These are phyloP conservation scores for Drosophila peninsularis DNA, from an alignment of 2,888 invertebrate species.

Conservation along the genomic window DNA sequence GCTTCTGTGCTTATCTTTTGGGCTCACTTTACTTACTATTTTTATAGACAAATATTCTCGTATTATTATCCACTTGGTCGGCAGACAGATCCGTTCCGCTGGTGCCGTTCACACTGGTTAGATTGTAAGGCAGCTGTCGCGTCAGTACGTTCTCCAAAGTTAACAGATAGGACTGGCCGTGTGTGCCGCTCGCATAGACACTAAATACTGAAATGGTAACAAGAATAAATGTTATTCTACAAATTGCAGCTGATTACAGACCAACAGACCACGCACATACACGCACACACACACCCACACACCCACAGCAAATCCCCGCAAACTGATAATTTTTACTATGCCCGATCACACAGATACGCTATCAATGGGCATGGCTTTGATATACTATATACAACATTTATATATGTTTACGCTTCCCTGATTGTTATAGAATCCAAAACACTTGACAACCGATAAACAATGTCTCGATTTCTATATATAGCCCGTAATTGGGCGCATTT, in stretches of 20 bases:
- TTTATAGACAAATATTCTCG: slow-evolving; percentile 75
- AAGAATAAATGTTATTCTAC: slow-evolving; percentile 6
- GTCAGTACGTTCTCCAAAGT: slow-evolving; percentile 62
- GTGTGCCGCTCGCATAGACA: slow-evolving; percentile 68
- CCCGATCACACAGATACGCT: slow-evolving; percentile 37
- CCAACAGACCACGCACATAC: slow-evolving; percentile 8
- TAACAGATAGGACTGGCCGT: slow-evolving; percentile 78
- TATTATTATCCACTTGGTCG: slow-evolving; percentile 63
- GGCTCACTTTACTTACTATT: slow-evolving; percentile 70
- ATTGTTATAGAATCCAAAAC: slow-evolving; percentile 27
- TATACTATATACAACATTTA: neutral
- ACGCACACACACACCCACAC: slow-evolving; percentile 2
- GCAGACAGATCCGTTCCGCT: slow-evolving; percentile 48
- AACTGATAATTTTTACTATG: slow-evolving; percentile 24
- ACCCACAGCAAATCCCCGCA: slow-evolving; percentile 25
- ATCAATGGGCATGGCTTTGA: slow-evolving; percentile 30
- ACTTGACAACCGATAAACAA: slow-evolving; percentile 24
- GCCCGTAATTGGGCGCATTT: neutral
- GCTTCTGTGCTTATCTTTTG: neutral
- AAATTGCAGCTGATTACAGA: slow-evolving; percentile 31
- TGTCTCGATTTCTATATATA: slow-evolving; percentile 21
- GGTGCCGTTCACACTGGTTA: slow-evolving; percentile 48
- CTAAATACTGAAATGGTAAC: slow-evolving; percentile 80
- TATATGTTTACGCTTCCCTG: neutral
- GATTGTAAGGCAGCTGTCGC: slow-evolving; percentile 54